Conservation (phyloP, 2,113 vertebrate genomes). For the Helogale parvula region DNA sequence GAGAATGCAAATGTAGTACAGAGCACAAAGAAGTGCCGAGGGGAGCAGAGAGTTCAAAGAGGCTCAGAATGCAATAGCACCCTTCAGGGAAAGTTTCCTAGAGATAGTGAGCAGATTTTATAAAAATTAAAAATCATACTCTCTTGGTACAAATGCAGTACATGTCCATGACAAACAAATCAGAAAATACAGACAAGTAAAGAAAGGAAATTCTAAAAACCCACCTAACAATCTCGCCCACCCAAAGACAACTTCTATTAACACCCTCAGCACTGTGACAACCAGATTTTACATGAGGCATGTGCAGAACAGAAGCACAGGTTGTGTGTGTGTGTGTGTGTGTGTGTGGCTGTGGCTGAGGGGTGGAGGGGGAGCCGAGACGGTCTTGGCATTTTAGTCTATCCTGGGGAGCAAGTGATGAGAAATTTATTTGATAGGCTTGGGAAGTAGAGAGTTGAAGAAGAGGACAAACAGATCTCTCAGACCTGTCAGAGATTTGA, state of each 20-base stretch:
- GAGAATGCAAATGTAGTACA: neutral
- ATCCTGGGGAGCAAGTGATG: neutral
- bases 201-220: conserved; percentile 28
- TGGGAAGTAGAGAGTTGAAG: neutral
- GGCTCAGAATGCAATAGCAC: neutral
- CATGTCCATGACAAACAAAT: conserved; percentile 56
- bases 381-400: neutral
- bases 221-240: conserved; percentile 42
- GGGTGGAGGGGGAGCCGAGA: accelerated
- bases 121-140: conserved; percentile 56
- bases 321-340: neutral
- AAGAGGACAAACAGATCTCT: neutral
- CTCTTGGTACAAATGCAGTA: conserved; percentile 43
- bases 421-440: neutral
- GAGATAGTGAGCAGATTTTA: conserved; percentile 15
- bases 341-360: neutral
- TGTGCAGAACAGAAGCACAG: neutral
- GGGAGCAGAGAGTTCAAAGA: neutral
- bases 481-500: neutral
- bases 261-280: conserved; percentile 53
- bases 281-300: neutral
- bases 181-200: conserved; percentile 54
- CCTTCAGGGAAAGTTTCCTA: conserved; percentile 30
- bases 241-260: conserved; percentile 53
- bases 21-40: neutral